A percentile compares a stretch with the other conserved stretches of the same genome.
phyloP scores from a whole-genome alignment of 2,888 invertebrate species.

The Chaitophorus viminalis region DNA sequence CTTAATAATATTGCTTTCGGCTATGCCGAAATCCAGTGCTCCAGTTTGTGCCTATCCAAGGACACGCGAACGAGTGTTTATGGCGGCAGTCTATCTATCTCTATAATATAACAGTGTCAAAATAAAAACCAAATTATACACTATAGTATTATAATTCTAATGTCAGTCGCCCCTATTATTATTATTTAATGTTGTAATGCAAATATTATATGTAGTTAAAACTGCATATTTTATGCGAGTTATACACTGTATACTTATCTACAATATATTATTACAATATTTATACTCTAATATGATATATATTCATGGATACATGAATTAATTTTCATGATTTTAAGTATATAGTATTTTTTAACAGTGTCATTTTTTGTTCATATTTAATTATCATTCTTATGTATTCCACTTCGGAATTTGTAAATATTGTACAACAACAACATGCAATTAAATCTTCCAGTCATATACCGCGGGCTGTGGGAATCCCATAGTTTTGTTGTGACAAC shows the following conservation, averaged over 20 bases:
- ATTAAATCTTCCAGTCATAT: not conserved
- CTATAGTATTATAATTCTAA: constrained; percentile 2
- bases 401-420: not conserved
- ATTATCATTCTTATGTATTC: not conserved
- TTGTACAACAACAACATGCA: not conserved
- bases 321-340: not conserved
- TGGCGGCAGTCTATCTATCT: not conserved
- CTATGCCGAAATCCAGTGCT: constrained; percentile 22
- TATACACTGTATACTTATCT: not conserved
- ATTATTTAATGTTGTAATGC: not conserved
- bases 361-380: not conserved
- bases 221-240: not conserved
- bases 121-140: constrained; percentile 24
- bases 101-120: not conserved
- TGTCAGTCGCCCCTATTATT: constrained; percentile 17
- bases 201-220: not conserved
- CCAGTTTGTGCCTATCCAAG: constrained; percentile 29
- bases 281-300: not conserved
- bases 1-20: not conserved
- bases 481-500: not conserved
- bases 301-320: not conserved
- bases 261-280: too few species aligned
- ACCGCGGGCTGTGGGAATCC: not conserved
- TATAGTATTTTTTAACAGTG: not conserved
- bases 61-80: constrained; percentile 20